These are phyloP conservation scores for Ditula angustiorana DNA, from an alignment of 2,888 invertebrate species.

Conservation along the genomic window DNA sequence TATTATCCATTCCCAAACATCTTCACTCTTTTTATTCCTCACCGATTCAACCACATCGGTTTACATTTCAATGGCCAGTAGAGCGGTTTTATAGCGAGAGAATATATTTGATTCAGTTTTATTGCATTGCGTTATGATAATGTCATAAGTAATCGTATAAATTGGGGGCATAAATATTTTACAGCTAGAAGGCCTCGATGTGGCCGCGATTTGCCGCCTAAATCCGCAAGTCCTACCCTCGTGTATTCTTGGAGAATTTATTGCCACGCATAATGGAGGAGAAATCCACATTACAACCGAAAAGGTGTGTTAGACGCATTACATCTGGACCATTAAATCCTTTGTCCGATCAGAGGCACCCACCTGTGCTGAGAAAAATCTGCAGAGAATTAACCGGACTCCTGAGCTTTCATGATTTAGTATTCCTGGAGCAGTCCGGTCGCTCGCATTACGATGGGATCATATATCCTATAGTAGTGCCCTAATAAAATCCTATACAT, in stretches of 20 bases:
- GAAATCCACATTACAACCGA: slow-evolving; percentile 51
- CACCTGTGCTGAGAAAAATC: slow-evolving; percentile 38
- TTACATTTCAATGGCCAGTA: slow-evolving; percentile 48
- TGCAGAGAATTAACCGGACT: slow-evolving; percentile 27
- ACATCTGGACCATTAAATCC: slow-evolving; percentile 55
- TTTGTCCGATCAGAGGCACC: slow-evolving; percentile 46
- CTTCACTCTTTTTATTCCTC: slow-evolving; percentile 18
- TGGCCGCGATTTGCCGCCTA: slow-evolving; percentile 48
- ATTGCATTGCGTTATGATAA: slow-evolving; percentile 69
- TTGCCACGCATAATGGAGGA: slow-evolving; percentile 46
- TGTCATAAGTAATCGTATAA: slow-evolving; percentile 64
- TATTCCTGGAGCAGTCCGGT: not conserved
- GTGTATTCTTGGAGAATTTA: slow-evolving; percentile 54
- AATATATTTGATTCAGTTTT: slow-evolving; percentile 62
- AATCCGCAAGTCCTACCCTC: slow-evolving; percentile 53
- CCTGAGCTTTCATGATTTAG: slow-evolving; percentile 31
- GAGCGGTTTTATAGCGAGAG: slow-evolving; percentile 59
- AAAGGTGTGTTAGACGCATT: slow-evolving; percentile 52
- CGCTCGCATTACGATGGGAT: not conserved
- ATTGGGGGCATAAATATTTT: slow-evolving; percentile 65
- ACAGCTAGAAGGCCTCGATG: slow-evolving; percentile 51
- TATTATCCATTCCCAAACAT: slow-evolving; percentile 12
- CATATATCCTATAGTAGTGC: not conserved
- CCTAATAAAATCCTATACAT: slow-evolving; percentile 14
- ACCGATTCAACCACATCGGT: slow-evolving; percentile 36